These are phyloP conservation scores for Odontomyia ornata DNA, from an alignment of 2,888 invertebrate genomes.

Conservation along the genomic window DNA sequence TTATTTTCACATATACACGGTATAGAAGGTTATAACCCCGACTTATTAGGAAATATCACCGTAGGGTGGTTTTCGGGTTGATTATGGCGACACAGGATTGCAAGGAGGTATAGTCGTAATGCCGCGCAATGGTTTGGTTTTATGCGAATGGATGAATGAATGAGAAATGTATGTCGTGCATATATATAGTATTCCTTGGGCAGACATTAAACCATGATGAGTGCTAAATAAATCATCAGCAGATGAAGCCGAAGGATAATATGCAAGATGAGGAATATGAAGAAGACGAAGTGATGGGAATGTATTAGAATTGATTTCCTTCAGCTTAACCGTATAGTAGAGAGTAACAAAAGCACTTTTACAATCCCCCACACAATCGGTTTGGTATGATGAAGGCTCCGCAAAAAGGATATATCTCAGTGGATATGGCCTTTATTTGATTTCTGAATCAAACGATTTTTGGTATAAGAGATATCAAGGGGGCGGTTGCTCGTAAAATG, in stretches of 20 bases:
- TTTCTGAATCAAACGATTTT: constrained; percentile 32
- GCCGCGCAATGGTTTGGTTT: constrained; percentile 30
- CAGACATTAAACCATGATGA: constrained; percentile 45
- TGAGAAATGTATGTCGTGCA: constrained; percentile 33
- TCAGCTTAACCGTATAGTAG: neutral
- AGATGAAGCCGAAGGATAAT: constrained; percentile 37
- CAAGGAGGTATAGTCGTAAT: constrained; percentile 14
- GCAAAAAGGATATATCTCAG: constrained; percentile 31
- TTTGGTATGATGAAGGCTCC: constrained; percentile 2
- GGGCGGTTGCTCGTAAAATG: neutral
- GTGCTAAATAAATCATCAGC: constrained; percentile 44
- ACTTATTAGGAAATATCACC: constrained; percentile 43
- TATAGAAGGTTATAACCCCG: constrained; percentile 24
- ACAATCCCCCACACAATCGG: constrained; percentile 12
- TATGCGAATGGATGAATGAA: constrained; percentile 32
- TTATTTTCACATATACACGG: constrained; percentile 27
- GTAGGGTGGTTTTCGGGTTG: constrained; percentile 35
- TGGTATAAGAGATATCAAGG: constrained; percentile 7
- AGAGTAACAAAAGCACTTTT: constrained; percentile 13
- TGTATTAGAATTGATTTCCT: constrained; percentile 40
- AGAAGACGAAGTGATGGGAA: constrained; percentile 16
- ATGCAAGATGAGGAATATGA: constrained; percentile 26
- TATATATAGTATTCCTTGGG: constrained; percentile 35
- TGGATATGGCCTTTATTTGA: constrained; percentile 14
- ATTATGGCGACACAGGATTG: neutral